A percentile compares a stretch with the other conserved stretches of the same genome.
These are phyloP conservation scores for Morus bassanus DNA, from an alignment of 2,797 vertebrate species.

Conservation along the genomic window DNA sequence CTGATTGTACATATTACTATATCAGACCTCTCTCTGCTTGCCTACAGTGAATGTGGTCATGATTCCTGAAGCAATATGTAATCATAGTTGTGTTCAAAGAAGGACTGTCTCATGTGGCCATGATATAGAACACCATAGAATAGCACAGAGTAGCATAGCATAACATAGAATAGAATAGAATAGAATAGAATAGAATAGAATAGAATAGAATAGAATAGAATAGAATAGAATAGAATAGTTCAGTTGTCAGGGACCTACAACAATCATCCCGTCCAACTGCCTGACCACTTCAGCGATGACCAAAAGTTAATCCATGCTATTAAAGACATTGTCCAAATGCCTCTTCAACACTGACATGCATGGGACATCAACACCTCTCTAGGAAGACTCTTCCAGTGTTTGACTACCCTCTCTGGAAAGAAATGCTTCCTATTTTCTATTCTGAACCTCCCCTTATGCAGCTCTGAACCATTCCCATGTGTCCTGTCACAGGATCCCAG, in stretches of 20 bases:
- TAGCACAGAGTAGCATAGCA: neutral
- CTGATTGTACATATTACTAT: neutral
- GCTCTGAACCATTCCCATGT: neutral
- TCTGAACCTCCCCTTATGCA: neutral
- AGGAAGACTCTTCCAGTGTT: neutral
- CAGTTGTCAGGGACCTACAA: neutral
- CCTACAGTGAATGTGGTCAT: neutral
- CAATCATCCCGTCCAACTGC: neutral
- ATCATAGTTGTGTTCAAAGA: neutral
- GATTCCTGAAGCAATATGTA: neutral
- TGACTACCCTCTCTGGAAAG: neutral
- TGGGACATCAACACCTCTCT: neutral
- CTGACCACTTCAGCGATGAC: neutral
- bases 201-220: neutral
- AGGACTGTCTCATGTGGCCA: neutral
- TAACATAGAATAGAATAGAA: too few species aligned
- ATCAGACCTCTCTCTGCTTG: neutral
- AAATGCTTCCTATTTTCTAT: neutral
- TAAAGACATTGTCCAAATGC: neutral
- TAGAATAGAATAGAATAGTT: neutral
- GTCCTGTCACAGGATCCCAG: neutral
- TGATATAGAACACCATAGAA: neutral
- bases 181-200: too few species aligned
- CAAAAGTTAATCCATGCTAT: neutral
- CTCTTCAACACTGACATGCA: neutral